phyloP scores from a whole-genome alignment of 2,797 vertebrate species.

The Psittacula derbiana region DNA sequence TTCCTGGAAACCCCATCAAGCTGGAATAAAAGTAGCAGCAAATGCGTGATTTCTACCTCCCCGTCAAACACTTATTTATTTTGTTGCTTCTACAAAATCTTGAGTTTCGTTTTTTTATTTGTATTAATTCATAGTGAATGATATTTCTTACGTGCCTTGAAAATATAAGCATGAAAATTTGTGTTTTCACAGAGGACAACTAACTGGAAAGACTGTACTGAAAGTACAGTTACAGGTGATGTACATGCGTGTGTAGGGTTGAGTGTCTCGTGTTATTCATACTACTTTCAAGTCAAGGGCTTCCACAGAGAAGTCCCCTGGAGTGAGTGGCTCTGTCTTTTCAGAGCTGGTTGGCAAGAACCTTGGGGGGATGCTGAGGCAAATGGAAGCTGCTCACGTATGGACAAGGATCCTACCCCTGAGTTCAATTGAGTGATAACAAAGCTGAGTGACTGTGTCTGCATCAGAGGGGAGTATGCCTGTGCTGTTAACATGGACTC shows the following conservation, averaged over 20 bases:
- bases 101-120: neutral
- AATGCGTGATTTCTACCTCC: neutral
- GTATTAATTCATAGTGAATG: neutral
- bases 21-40: neutral
- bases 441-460: neutral
- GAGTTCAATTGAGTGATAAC: neutral
- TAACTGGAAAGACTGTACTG: neutral
- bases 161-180: neutral
- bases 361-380: neutral
- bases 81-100: neutral
- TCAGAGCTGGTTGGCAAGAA: neutral
- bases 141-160: neutral
- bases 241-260: rapidly evolving
- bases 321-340: neutral
- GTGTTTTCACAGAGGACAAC: neutral
- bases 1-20: neutral
- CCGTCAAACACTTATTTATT: neutral
- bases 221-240: neutral
- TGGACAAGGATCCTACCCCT: neutral
- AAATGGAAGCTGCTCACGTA: rapidly evolving
- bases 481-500: neutral
- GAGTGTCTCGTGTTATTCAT: neutral
- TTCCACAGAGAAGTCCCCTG: neutral
- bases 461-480: neutral
- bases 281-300: neutral